Percentiles rank a stretch among this genome's conserved stretches.
Conservation (phyloP, 2,113 vertebrate genomes). For the Illadopsis cleaveri region DNA sequence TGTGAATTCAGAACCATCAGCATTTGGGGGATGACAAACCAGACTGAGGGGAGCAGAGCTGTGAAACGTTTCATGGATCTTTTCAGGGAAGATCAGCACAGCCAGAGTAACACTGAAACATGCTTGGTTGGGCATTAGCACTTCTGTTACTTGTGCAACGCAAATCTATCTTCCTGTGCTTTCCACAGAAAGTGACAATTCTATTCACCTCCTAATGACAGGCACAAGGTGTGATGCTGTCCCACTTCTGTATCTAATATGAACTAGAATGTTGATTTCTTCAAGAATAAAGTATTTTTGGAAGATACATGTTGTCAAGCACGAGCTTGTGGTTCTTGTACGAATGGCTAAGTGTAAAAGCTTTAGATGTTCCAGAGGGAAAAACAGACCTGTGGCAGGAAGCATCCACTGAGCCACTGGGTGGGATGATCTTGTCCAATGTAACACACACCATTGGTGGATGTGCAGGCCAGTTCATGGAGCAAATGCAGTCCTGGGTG, state of each 20-base stretch:
- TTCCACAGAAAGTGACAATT: background rate
- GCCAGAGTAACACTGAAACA: background rate
- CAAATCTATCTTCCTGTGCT: background rate
- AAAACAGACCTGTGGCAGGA: background rate
- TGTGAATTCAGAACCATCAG: background rate
- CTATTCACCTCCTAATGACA: background rate
- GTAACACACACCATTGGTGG: background rate
- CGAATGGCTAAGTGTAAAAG: background rate
- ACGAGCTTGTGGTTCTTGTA: background rate
- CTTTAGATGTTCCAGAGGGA: background rate
- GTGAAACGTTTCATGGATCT: background rate
- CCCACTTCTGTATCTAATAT: background rate
- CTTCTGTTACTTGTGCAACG: background rate
- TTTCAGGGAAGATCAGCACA: background rate
- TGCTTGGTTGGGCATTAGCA: background rate
- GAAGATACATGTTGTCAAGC: background rate
- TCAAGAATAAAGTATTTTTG: background rate
- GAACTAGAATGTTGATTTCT: background rate
- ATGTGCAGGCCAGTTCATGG: background rate
- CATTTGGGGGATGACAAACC: background rate
- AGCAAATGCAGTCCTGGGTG: background rate
- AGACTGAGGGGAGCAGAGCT: background rate
- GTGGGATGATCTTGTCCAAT: background rate
- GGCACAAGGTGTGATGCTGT: accelerated
- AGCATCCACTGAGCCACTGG: background rate